Conservation (phyloP, 1,140 invertebrate genomes). For the Alviniconcha marisindica region DNA sequence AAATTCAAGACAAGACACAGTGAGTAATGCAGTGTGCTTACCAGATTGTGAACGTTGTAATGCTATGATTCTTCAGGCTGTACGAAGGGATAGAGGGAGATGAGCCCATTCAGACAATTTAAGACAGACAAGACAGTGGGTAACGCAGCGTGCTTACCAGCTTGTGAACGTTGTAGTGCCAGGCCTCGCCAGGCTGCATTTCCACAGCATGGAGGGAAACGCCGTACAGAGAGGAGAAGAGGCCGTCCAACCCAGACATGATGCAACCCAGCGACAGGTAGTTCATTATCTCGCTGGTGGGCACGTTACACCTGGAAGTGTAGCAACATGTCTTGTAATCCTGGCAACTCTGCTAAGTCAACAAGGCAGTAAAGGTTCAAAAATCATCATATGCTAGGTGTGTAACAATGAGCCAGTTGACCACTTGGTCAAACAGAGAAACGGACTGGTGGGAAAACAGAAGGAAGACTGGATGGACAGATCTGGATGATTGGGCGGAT, state of each 20-base stretch:
- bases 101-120: too few species aligned
- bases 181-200: conserved; percentile 86
- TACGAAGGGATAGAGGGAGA: conserved; percentile 87
- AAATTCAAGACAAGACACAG: not conserved
- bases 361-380: too few species aligned
- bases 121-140: conserved; percentile 3
- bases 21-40: too few species aligned
- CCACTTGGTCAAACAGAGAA: too few species aligned
- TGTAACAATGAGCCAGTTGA: too few species aligned
- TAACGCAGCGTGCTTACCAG: conserved; percentile 75
- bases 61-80: too few species aligned
- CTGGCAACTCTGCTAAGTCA: too few species aligned
- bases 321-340: not conserved
- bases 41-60: too few species aligned
- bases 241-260: conserved; percentile 95
- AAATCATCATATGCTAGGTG: too few species aligned
- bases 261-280: conserved; percentile 96
- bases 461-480: too few species aligned
- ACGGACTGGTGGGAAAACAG: too few species aligned
- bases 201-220: conserved; percentile 85
- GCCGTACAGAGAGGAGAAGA: conserved; percentile 86
- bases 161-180: conserved; percentile 93
- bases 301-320: conserved; percentile 50
- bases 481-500: too few species aligned
- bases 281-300: conserved; percentile 47